Evolutionary conservation across 2,888 invertebrate species (phyloP).

Genomic region (Acronicta psi): DNA sequence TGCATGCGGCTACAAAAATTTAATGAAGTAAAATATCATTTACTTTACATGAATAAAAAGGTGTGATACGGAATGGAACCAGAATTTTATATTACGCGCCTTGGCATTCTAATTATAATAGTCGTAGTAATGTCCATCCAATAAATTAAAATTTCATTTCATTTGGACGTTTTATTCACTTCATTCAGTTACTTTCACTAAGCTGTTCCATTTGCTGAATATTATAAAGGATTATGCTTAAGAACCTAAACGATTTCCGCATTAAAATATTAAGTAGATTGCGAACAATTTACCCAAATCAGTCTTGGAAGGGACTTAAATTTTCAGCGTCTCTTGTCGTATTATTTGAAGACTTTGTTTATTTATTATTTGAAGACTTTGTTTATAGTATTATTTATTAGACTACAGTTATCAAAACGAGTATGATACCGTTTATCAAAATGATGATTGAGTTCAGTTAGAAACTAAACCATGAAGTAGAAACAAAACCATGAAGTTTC

Average conservation of each 20-base stretch:
- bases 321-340: slow-evolving; percentile 1
- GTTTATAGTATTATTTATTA: not conserved
- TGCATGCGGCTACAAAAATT: no score
- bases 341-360: not conserved
- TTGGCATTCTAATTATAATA: no score
- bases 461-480: no score
- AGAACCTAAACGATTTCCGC: slow-evolving; percentile 1
- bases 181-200: not conserved
- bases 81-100: not conserved
- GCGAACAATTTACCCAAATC: slow-evolving; percentile 8
- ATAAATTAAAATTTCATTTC: no score
- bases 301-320: slow-evolving; percentile 14
- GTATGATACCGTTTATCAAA: no score
- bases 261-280: slow-evolving; percentile 9
- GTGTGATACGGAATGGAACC: not conserved
- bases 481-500: no score
- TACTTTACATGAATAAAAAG: no score
- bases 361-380: no score
- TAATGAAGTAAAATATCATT: no score
- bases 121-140: not conserved
- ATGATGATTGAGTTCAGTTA: no score
- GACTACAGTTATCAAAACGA: no score
- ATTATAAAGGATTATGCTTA: not conserved
- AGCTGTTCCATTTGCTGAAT: slow-evolving; percentile 3
- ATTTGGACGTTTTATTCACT: not conserved